Evolutionary conservation across 2,888 invertebrate species (phyloP), one percentile per base, ranked within the genome.

Genomic region (Apotomis capreana): DNA sequence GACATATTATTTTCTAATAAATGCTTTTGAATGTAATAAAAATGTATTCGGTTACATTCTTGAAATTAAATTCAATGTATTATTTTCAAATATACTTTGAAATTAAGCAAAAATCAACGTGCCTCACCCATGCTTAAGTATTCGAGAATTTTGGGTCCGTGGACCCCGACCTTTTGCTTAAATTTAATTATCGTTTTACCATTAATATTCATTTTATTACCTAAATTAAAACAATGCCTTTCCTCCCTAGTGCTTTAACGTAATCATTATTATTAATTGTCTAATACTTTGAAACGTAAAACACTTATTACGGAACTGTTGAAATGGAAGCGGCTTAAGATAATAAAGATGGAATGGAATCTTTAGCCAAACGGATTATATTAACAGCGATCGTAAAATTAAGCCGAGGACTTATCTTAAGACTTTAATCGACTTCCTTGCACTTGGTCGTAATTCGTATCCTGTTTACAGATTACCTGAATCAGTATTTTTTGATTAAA

Each of bases 341-440:
- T 62, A 67, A 71, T 67, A 71, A 71, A 71, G 51, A 51, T 55
- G 13, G 49, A 67, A 71, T 44, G 37, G 49, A 61, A 71, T 71
- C 61, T 60, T 65, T 49, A 60, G 37, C 60, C 10, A 40, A 54
- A 36, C 60, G 55, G 60, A 61, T 37, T 37, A 60, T 60, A 67
- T 70, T 60, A 60, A 49, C 49, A 51, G 49, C 60, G 67, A 61
- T 71, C 70, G 67, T 71, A 57, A 67, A 67, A 61, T 71, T 67
- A 61, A 54, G 37, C 55, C 55, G 6, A 40, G 44, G 49, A 61
- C n/a, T 67, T 71, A 71, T 58, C 58, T 65, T 44, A 64, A 58
- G 55, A 57, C 61, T 57, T 68, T 67, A 60, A 71, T 61, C 40
- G 61, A 67, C 67, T 55, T 49, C 49, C 26, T 13, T 36, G 57